Percentiles rank a stretch among this genome's conserved stretches.
Evolutionary conservation across 2,888 invertebrate genomes (phyloP).

Genomic region (Lypha dubia): DNA sequence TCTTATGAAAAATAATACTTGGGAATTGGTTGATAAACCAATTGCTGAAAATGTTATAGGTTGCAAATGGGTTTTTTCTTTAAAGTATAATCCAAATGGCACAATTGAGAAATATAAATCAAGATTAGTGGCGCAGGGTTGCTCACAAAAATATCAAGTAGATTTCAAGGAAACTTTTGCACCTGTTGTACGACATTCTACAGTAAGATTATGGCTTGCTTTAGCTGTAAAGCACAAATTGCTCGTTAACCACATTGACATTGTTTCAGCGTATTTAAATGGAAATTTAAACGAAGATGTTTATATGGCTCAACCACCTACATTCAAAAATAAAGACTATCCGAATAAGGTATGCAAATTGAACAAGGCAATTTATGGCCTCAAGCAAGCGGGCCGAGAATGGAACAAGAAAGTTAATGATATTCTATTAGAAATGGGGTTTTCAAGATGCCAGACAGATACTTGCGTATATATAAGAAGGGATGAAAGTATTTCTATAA

Average conservation of each 20-base stretch:
- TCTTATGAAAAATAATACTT: slow-evolving; percentile 48
- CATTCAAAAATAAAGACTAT: background rate
- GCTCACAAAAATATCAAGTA: slow-evolving; percentile 45
- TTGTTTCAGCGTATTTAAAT: background rate
- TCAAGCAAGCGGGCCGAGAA: background rate
- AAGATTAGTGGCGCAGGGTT: slow-evolving; percentile 46
- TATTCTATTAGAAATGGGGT: slow-evolving; percentile 12
- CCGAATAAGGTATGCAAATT: background rate
- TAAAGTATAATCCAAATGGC: slow-evolving; percentile 61
- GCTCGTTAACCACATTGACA: background rate
- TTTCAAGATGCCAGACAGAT: background rate
- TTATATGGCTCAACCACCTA: background rate
- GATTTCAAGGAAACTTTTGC: slow-evolving; percentile 29
- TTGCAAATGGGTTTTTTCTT: too few species aligned
- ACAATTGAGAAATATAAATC: slow-evolving; percentile 54
- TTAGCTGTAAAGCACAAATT: background rate
- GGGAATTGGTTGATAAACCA: slow-evolving; percentile 65
- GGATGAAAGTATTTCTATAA: background rate
- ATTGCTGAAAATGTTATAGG: slow-evolving; percentile 54
- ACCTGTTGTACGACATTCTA: too few species aligned
- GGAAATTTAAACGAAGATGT: too few species aligned
- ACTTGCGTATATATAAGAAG: slow-evolving; percentile 31
- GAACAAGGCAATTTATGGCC: background rate
- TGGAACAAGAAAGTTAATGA: background rate
- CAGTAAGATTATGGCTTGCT: background rate